Evolutionary conservation across 2,797 vertebrate species (phyloP), one percentile per base, ranked within the genome.

Genomic region (Morus bassanus): DNA sequence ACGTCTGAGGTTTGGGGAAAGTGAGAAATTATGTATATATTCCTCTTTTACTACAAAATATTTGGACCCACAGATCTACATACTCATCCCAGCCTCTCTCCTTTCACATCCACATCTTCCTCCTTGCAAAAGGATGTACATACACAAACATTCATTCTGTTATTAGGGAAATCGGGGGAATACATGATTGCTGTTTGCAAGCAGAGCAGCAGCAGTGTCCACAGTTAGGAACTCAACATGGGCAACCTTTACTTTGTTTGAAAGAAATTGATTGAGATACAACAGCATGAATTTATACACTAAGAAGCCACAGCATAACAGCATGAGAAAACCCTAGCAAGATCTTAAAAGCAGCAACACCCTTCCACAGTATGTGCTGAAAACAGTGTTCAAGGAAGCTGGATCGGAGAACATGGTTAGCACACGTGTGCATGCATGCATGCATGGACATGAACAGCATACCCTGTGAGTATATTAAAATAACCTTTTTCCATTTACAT

Each of bases 341-440:
- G 31, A 56, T 19, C 13, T 35, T 37, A 46, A 11, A 30, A 57
- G 50, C 65, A 77, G 46, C 37, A 93, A 25, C 28, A 75, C 9
- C 16, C 30, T 74, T 80, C 61, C 41, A 76, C 8, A 68, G 23
- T 25, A 15, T 33, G 17, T 22, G 28, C 39, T 23, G 85, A 76
- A 93, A 50, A 3, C 48, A 43, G 13, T 1, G 10, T 23, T 53
- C 10, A 50, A 9, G 59, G 41, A 50, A 63, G 57, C 37, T 24
- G 48, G 50, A 41, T 13, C 1, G 1, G 65, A 35, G 39, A 17
- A 51, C 2, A 3, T 1, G 11, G 39, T 39, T 84, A 27, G 46
- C 10, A 7, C 2, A 8, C 4, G 30, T 13, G 4, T 13, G 21
- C 0, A 2, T n/a, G n/a, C 14, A 10, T 7, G 33, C 39, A 15